These are phyloP conservation scores for Diplodus sargus DNA, from an alignment of 2,797 vertebrate genomes.

Conservation along the genomic window DNA sequence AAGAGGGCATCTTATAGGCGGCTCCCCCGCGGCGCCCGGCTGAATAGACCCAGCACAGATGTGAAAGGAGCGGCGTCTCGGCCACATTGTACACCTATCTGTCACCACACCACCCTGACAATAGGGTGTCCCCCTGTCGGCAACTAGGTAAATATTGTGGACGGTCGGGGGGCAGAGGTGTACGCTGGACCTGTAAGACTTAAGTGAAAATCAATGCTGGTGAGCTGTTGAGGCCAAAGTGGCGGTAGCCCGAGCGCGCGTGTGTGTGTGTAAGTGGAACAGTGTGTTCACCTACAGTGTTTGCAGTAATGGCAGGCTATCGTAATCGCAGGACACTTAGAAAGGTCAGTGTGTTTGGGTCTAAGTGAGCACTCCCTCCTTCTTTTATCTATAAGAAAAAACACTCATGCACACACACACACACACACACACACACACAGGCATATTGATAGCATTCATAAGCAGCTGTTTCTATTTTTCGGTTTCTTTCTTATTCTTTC, in stretches of 20 bases:
- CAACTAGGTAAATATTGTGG: conserved; percentile 83
- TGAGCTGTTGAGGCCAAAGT: conserved; percentile 64
- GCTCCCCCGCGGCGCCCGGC: conserved; percentile 68
- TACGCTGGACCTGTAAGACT: conserved; percentile 75
- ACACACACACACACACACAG: conserved; percentile 11
- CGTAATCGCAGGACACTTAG: conserved; percentile 74
- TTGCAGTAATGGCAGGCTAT: conserved; percentile 77
- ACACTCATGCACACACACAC: conserved; percentile 5
- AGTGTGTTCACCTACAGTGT: conserved; percentile 67
- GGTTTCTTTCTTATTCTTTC: no score
- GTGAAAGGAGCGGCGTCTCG: conserved; percentile 77
- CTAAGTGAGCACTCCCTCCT: conserved; percentile 53
- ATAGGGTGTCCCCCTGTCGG: conserved; percentile 79
- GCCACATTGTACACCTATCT: conserved; percentile 75
- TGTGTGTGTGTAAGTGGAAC: conserved; percentile 43
- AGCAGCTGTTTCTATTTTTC: neutral
- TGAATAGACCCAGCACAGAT: conserved; percentile 78
- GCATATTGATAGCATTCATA: neutral
- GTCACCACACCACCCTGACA: conserved; percentile 72
- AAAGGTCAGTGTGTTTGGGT: conserved; percentile 73
- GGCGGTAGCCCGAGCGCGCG: conserved; percentile 14
- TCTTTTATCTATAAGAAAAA: conserved; percentile 15
- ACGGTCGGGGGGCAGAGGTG: conserved; percentile 76
- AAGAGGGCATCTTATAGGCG: conserved; percentile 66
- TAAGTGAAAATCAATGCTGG: conserved; percentile 85